Evolutionary conservation across 2,113 vertebrate genomes (phyloP).

Genomic region (Ophiodon elongatus): DNA sequence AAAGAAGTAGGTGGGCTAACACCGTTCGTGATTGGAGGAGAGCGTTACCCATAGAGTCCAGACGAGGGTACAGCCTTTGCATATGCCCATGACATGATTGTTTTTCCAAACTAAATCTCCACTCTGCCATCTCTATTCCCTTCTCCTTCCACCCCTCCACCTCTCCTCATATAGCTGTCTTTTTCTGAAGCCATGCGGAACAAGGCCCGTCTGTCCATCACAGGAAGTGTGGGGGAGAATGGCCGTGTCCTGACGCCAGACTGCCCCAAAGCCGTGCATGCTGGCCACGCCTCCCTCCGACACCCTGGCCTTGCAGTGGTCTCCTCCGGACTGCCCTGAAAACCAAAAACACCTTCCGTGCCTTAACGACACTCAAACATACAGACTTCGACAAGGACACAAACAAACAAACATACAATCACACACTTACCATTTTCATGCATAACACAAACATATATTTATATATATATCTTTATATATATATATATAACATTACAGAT

Average conservation of each 20-base stretch:
- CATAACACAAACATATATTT: slow-evolving; percentile 18
- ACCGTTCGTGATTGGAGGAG: not conserved
- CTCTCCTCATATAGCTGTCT: slow-evolving; percentile 87
- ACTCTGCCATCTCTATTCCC: slow-evolving; percentile 47
- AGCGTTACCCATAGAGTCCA: not conserved
- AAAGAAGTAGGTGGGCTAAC: too few species aligned
- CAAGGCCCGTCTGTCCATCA: slow-evolving; percentile 99
- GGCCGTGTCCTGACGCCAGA: slow-evolving; percentile 95
- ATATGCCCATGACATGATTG: not conserved
- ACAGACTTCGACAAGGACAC: slow-evolving; percentile 59
- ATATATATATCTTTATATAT: not conserved
- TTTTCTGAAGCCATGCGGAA: slow-evolving; percentile 99
- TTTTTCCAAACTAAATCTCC: slow-evolving; percentile 32
- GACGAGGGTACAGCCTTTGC: not conserved
- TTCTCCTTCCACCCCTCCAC: slow-evolving; percentile 63
- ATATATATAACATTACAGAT: slow-evolving; percentile 59
- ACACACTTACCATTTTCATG: not conserved
- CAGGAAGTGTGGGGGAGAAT: slow-evolving; percentile 96
- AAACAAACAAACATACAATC: slow-evolving; percentile 17
- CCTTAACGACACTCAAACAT: slow-evolving; percentile 90
- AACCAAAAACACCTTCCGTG: slow-evolving; percentile 99
- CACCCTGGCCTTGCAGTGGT: slow-evolving; percentile 97
- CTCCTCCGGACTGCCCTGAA: slow-evolving; percentile 98
- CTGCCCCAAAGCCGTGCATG: slow-evolving; percentile 96
- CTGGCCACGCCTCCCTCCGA: slow-evolving; percentile 91